Evolutionary conservation across 2,113 vertebrate species (phyloP), one percentile per base, ranked within the genome.

Genomic region (Eurypyga helias): DNA sequence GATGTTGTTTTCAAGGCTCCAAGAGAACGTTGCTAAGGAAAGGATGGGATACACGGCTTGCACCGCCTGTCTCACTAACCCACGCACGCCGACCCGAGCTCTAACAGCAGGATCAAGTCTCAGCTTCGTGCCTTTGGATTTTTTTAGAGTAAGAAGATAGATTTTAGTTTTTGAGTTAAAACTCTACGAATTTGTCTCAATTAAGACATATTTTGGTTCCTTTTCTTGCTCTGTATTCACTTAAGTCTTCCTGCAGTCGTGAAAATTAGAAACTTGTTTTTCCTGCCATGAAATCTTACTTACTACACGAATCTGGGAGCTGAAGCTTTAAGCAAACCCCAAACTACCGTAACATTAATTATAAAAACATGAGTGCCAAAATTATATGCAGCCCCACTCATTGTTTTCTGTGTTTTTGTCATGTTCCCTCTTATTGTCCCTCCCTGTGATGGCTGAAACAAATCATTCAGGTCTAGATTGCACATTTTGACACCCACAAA

Each of bases 251-350:
- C 48, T 64, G 65, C 17, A 72, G 14, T 38, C 0, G 1, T 46
- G 36, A 72, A 58, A 85, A 83, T 43, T 31, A 87, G 48, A 81
- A 93, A 66, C 69, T 86, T 43, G 2, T 6, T 94, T 75, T 83
- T 64, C 20, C 20, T 79, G 48, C 48, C 57, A 69, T 29, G 33
- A 67, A 77, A 87, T 29, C 17, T 81, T 81, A 62, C 79, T 95
- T 88, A 88, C 51, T 65, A 77, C 38, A 34, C 0, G 1, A 87
- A 83, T 87, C 34, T 46, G 24, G 26, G 67, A 81, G 43, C 60
- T 81, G 38, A 86, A 73, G 49, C 60, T 89, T 73, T 75, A 75
- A 84, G 61, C 15, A 92, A 96, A 84, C 67, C 86, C 89, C 90
- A 67, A 67, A 71, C 46, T 87, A 66, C 41, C 46, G 86, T 17